phyloP scores from a whole-genome alignment of 2,797 vertebrate species.

The Acridotheres tristis region DNA sequence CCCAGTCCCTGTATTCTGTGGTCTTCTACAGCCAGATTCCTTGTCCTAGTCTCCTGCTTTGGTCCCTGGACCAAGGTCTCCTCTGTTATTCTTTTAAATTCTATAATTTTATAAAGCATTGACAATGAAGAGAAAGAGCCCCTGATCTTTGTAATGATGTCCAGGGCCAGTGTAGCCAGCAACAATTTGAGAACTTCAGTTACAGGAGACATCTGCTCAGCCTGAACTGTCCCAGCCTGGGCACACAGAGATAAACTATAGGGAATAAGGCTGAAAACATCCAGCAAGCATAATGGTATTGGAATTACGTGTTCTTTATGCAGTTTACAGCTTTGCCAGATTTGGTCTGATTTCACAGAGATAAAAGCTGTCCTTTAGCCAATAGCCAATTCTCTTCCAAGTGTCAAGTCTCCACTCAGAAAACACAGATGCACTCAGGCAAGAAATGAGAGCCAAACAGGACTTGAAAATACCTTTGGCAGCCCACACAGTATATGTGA shows the following conservation, averaged over 20 bases:
- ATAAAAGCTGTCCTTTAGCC: constrained; percentile 38
- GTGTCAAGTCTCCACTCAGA: constrained; percentile 24
- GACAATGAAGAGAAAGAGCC: not conserved
- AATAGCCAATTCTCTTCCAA: constrained; percentile 30
- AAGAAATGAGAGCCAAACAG: constrained; percentile 10
- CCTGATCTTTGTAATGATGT: not conserved
- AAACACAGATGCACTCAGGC: constrained; percentile 13
- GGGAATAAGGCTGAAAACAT: not conserved
- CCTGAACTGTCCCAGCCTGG: not conserved
- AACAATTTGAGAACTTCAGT: not conserved
- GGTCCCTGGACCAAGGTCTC: not conserved
- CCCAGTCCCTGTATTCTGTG: not conserved
- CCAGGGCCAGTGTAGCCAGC: not conserved
- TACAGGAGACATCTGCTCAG: constrained; percentile 1
- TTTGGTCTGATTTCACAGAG: constrained; percentile 22
- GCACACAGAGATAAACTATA: not conserved
- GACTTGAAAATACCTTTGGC: constrained; percentile 15
- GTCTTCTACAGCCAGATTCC: not conserved
- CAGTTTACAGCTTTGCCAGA: constrained; percentile 23
- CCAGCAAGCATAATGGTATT: not conserved
- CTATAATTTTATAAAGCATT: not conserved
- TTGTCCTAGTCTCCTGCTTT: not conserved
- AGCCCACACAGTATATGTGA: not conserved
- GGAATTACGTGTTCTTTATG: constrained; percentile 1
- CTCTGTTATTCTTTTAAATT: not conserved